Evolutionary conservation across 2,113 vertebrate species (phyloP).

Genomic region (Rhipidura dahli): DNA sequence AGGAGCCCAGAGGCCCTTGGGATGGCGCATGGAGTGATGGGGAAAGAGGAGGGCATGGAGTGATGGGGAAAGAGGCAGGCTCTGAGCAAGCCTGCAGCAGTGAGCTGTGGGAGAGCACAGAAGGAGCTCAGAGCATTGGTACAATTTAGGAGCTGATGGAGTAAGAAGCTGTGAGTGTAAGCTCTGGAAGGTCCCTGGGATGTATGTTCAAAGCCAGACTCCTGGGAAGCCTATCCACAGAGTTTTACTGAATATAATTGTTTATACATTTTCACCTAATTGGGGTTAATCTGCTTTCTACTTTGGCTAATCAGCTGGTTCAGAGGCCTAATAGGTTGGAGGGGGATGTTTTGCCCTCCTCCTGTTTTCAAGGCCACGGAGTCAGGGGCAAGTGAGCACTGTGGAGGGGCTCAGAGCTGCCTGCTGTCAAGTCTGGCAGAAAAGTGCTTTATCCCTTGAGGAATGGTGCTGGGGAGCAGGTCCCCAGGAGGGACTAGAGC

Average conservation of each 20-base stretch:
- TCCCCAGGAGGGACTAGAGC: not conserved
- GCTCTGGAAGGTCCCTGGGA: not conserved
- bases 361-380: not conserved
- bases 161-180: not conserved
- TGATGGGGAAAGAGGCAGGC: not conserved
- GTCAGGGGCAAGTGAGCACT: fast-evolving
- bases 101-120: not conserved
- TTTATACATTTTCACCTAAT: conserved; percentile 3
- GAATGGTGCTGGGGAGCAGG: not conserved
- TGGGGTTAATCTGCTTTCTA: conserved; percentile 18
- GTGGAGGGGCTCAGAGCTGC: not conserved
- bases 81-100: not conserved
- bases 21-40: not conserved
- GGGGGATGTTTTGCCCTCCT: not conserved
- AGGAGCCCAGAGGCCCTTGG: not conserved
- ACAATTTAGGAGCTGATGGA: not conserved
- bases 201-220: not conserved
- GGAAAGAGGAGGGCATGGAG: not conserved
- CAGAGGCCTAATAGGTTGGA: not conserved
- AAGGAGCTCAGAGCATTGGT: not conserved
- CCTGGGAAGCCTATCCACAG: not conserved
- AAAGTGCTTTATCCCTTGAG: not conserved
- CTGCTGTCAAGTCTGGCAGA: not conserved
- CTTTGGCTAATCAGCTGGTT: not conserved
- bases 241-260: not conserved